Base-by-base conservation (phyloP, 2,888 invertebrate genomes). In the Tetragnatha montana region DNA sequence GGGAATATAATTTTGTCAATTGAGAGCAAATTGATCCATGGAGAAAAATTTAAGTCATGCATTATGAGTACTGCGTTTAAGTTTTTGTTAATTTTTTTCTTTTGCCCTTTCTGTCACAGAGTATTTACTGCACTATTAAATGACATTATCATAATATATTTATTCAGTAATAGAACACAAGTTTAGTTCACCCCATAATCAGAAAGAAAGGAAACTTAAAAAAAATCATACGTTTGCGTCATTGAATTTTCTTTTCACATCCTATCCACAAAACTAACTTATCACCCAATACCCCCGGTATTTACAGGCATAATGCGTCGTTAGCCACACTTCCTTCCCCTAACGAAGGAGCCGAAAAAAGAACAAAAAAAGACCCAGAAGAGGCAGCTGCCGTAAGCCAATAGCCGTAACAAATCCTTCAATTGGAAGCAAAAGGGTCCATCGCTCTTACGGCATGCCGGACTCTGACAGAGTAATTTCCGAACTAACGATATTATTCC, bases 401-500 rank as follows among this genome's bases (percentile, higher is more conserved):
- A 82, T 88, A 88, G 81, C 87, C 87, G 87, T 88, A 78, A 78
- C 76, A 78, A 88, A 88, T 88, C 87, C 82, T 82, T 82, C 87
- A 88, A 88, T 78, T 88, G 81, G 71, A 60, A 35, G 82, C 78
- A 76, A 82, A 75, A 88, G 76, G 74, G 76, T 69, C 60, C 82
- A 88, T 88, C 87, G 76, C 70, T 88, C 87, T 88, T 82, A 70
- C 35, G 22, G 7, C 50, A 47, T 81, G 81, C 87, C 82, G 87
- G 78, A 88, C 87, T 78, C 87, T 88, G 87, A 88, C 87, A 88
- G 87, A 88, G 81, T 88, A 81, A 88, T 88, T 88, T 88, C 87
- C 87, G 81, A 81, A 82, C 87, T 88, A 88, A 88, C 87, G 87
- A 78, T 82, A 88, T 88, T 88, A 88, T 88, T 88, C 87, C 76